Evolutionary conservation across 2,113 vertebrate genomes (phyloP), one percentile per base, ranked within the genome.

Genomic region (Anser cygnoides): DNA sequence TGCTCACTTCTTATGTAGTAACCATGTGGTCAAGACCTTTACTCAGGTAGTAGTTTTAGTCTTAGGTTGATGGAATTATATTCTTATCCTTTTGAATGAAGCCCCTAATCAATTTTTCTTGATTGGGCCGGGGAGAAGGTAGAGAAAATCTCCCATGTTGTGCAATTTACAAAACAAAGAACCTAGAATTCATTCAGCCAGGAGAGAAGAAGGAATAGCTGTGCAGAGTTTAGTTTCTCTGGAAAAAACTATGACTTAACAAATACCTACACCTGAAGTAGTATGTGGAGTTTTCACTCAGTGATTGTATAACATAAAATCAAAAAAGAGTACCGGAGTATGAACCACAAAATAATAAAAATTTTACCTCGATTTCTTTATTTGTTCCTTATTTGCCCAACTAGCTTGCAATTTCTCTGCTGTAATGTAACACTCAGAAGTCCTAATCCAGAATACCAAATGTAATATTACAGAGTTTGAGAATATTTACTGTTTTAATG

Each of bases 21-120:
- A 65, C 3, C 6, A 3, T 2, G 2, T 9, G 10, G 5, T 26
- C 33, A 72, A 18, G 35, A 4, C 5, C 28, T 11, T 3, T 29
- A 46, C 37, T 16, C 21, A 83, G 37, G 21, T 10, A 50, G 18
- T 2, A 35, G 5, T 44, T 88, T 82, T 72, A 63, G 23, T 46
- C 6, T 72, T 10, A 61, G 16, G 9, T 3, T 72, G 18, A 13
- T 20, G 11, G 11, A 73, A 9, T 28, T 18, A 79, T 79, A 54
- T 3, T 6, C 2, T 67, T 12, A 55, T 23, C 6, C 1, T 62
- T 59, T 73, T 72, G 23, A 75, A 59, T 50, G 17, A 50, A 55
- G 33, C 8, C 11, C 13, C 35, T 66, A 41, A 1, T 3, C 37
- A 57, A 12, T 1, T 18, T 2, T 35, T 83, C 20, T 58, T 16